Percentiles rank a stretch among this genome's conserved stretches.
phyloP scores from a whole-genome alignment of 2,797 vertebrate genomes.

The Scolopax bukidnonensis region DNA sequence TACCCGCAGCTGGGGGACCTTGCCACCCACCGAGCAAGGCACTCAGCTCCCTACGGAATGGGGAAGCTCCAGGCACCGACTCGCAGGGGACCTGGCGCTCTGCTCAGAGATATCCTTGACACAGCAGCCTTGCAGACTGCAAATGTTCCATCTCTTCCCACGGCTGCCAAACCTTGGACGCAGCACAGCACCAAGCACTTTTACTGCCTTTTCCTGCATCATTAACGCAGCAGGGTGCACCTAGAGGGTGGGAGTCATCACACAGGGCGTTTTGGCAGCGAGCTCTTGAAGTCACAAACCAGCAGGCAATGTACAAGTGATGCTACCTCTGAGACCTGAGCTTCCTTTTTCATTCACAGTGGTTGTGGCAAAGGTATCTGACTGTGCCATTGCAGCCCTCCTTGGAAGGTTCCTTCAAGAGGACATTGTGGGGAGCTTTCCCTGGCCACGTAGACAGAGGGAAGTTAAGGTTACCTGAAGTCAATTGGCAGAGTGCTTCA shows the following conservation, averaged over 20 bases:
- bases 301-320: neutral
- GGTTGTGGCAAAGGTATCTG: neutral
- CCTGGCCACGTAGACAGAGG: rapidly evolving
- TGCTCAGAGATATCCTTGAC: neutral
- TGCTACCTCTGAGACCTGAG: neutral
- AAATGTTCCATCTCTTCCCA: neutral
- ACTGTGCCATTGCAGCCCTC: neutral
- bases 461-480: neutral
- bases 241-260: neutral
- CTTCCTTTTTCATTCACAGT: neutral
- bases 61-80: neutral
- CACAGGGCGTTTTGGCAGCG: neutral
- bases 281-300: neutral
- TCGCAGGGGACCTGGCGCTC: neutral
- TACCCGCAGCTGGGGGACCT: rapidly evolving
- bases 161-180: neutral
- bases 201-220: neutral
- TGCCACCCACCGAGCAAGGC: neutral
- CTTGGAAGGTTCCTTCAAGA: neutral
- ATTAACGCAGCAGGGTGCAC: neutral
- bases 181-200: neutral
- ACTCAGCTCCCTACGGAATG: rapidly evolving
- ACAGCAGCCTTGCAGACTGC: neutral
- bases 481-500: neutral
- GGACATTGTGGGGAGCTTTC: neutral